Evolutionary conservation across 2,888 invertebrate species (phyloP).

Genomic region (Ectemnius cavifrons): DNA sequence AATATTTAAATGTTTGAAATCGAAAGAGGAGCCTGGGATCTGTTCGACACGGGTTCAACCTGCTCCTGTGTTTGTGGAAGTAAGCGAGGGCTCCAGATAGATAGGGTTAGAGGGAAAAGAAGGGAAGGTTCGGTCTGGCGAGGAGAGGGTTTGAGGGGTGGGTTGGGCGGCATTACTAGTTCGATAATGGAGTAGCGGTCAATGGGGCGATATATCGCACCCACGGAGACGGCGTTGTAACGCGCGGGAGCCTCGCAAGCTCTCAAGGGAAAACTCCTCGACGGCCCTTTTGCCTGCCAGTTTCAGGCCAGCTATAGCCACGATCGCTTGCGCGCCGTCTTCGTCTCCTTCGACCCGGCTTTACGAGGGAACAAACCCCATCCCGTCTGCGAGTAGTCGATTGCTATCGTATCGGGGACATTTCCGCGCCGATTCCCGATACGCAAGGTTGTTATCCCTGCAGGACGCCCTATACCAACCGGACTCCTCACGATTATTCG

Average conservation of each 20-base stretch:
- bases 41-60: too few relatives aligned
- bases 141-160: conserved; percentile 47
- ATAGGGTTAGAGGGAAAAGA: conserved; percentile 11
- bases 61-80: background rate
- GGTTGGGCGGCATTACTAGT: conserved; percentile 68
- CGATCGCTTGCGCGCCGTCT: background rate
- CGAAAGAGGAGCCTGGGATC: too few relatives aligned
- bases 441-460: conserved; percentile 26
- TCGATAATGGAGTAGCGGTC: conserved; percentile 74
- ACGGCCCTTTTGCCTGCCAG: conserved; percentile 46
- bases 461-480: background rate
- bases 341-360: background rate
- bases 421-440: conserved; percentile 37
- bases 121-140: conserved; percentile 32
- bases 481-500: too few relatives aligned
- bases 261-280: conserved; percentile 59
- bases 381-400: conserved; percentile 38
- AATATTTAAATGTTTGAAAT: too few relatives aligned
- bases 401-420: conserved; percentile 45
- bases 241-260: conserved; percentile 60
- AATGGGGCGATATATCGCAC: conserved; percentile 71
- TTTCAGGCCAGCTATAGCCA: conserved; percentile 43
- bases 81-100: background rate
- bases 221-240: conserved; percentile 60
- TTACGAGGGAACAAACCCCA: conserved; percentile 21